phyloP scores from a whole-genome alignment of 2,113 vertebrate species.

The Phainopepla nitens region DNA sequence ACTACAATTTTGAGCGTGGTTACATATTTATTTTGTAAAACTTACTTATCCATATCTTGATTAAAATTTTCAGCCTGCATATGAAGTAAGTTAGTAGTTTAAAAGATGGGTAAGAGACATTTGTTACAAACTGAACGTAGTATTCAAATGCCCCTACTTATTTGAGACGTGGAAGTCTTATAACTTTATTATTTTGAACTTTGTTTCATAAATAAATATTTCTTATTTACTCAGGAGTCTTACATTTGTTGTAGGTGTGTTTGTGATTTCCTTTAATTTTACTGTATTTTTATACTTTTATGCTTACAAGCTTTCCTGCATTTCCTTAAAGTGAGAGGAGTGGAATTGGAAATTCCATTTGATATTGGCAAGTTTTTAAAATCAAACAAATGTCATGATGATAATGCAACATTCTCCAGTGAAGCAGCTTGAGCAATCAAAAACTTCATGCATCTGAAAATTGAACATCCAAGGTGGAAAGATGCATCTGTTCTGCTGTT shows the following conservation, averaged over 20 bases:
- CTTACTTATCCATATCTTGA: background rate
- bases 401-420: background rate
- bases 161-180: background rate
- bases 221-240: background rate
- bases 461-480: background rate
- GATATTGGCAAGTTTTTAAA: background rate
- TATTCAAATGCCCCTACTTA: background rate
- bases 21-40: background rate
- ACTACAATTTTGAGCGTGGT: background rate
- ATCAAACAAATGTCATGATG: background rate
- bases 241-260: background rate
- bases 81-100: background rate
- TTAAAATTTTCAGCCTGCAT: background rate
- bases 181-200: background rate
- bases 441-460: background rate
- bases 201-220: background rate
- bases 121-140: background rate
- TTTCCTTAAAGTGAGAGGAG: background rate
- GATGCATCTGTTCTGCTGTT: background rate
- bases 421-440: background rate
- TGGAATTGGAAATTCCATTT: background rate
- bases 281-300: background rate
- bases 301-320: background rate
- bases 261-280: constrained; percentile 13
- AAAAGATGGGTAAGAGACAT: background rate